These are phyloP conservation scores for Melanostigma gelatinosum DNA, from an alignment of 2,113 vertebrate species.

Conservation along the genomic window DNA sequence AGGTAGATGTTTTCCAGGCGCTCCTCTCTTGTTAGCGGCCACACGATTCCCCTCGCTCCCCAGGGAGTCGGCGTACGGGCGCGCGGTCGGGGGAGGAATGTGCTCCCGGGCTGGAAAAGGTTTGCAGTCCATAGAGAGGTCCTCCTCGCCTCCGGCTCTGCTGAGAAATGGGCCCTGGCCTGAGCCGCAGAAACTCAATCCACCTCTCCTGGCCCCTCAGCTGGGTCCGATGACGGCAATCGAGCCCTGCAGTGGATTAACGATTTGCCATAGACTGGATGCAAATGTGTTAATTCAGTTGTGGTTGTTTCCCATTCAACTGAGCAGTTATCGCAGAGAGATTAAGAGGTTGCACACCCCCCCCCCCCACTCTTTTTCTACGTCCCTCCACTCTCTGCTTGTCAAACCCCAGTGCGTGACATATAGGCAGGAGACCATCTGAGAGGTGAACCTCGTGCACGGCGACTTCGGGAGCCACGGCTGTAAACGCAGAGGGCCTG, in stretches of 20 bases:
- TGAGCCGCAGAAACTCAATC: conserved; percentile 61
- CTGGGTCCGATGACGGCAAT: conserved; percentile 22
- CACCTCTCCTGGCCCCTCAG: conserved; percentile 49
- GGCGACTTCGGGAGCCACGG: conserved; percentile 27
- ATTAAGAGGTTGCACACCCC: too few relatives aligned
- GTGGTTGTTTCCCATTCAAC: conserved; percentile 23
- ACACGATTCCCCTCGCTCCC: conserved; percentile 65
- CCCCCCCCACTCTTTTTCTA: background rate
- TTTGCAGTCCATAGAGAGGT: conserved; percentile 58
- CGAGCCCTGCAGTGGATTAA: conserved; percentile 35
- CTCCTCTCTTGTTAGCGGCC: conserved; percentile 70
- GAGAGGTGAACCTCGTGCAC: conserved; percentile 39
- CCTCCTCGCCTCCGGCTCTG: conserved; percentile 45
- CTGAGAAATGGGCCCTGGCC: conserved; percentile 37
- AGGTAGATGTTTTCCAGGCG: conserved; percentile 42
- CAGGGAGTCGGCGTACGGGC: conserved; percentile 58
- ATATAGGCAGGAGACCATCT: conserved; percentile 30
- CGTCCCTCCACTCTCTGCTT: background rate
- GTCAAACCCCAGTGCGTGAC: background rate
- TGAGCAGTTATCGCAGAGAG: background rate
- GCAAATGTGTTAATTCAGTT: conserved; percentile 43
- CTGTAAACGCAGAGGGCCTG: conserved; percentile 41
- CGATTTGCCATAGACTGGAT: conserved; percentile 37
- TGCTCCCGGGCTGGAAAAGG: conserved; percentile 73
- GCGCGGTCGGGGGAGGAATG: conserved; percentile 66